A percentile compares a stretch with the other conserved stretches of the same genome.
These are phyloP conservation scores for Parazoanthus darwini DNA, from an alignment of 92 coral and sea anemone species.

Conservation along the genomic window DNA sequence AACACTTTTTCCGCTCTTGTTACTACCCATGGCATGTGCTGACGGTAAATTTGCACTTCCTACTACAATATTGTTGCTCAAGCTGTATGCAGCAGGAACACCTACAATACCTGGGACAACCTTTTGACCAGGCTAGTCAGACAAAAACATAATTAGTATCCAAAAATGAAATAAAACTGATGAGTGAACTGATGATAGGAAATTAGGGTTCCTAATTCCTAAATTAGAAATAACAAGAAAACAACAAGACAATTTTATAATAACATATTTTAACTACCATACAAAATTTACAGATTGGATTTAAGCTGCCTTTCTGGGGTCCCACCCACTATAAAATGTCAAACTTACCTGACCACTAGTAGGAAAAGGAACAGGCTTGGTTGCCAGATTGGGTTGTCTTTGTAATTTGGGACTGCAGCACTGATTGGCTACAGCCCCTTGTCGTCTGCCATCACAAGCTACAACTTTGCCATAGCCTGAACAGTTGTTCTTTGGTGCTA, in stretches of 20 bases:
- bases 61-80: neutral
- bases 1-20: conserved; percentile 7
- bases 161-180: no score
- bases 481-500: neutral
- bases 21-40: neutral
- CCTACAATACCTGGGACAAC: neutral
- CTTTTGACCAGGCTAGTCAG: neutral
- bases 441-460: conserved; percentile 14
- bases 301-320: no score
- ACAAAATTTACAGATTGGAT: no score
- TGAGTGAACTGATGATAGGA: no score
- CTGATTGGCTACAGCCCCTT: neutral
- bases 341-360: neutral
- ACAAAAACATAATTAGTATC: no score
- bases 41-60: neutral
- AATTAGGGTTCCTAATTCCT: no score
- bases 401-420: conserved; percentile 28
- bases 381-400: neutral
- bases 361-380: neutral
- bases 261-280: no score
- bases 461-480: neutral
- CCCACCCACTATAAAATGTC: no score
- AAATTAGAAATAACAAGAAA: no score
- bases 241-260: no score
- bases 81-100: neutral